Conservation (phyloP, 2,113 vertebrate species). For the Macrotis lagotis region DNA sequence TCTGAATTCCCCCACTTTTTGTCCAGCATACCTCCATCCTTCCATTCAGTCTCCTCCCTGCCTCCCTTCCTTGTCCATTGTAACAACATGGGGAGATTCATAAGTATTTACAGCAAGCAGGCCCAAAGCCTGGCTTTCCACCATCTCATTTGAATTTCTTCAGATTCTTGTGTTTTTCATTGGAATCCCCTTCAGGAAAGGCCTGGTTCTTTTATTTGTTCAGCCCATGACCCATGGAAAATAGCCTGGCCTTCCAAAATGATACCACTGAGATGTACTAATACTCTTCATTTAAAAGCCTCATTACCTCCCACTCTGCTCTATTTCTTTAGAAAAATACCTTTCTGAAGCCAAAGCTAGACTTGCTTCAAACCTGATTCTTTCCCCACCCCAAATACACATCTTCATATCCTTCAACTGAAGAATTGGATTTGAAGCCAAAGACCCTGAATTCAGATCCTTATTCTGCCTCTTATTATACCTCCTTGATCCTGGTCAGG, state of each 20-base stretch:
- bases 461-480: neutral
- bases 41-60: neutral
- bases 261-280: neutral
- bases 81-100: constrained; percentile 15
- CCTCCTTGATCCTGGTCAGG: neutral
- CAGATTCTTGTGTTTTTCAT: neutral
- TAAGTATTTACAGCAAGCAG: constrained; percentile 27
- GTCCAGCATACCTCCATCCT: neutral
- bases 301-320: neutral
- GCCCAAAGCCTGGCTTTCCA: neutral
- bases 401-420: neutral
- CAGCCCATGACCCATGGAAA: neutral
- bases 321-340: neutral
- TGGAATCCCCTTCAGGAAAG: neutral
- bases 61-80: neutral
- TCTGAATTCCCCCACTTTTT: neutral
- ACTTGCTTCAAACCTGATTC: neutral
- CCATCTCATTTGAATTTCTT: neutral
- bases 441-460: neutral
- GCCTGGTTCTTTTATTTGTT: constrained; percentile 29
- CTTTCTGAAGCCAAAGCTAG: neutral
- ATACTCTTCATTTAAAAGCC: neutral
- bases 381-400: neutral
- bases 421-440: neutral
- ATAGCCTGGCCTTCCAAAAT: neutral